A percentile compares a stretch with the other conserved stretches of the same genome.
phyloP scores from a whole-genome alignment of 2,797 vertebrate species.

The Eutrigla gurnardus region DNA sequence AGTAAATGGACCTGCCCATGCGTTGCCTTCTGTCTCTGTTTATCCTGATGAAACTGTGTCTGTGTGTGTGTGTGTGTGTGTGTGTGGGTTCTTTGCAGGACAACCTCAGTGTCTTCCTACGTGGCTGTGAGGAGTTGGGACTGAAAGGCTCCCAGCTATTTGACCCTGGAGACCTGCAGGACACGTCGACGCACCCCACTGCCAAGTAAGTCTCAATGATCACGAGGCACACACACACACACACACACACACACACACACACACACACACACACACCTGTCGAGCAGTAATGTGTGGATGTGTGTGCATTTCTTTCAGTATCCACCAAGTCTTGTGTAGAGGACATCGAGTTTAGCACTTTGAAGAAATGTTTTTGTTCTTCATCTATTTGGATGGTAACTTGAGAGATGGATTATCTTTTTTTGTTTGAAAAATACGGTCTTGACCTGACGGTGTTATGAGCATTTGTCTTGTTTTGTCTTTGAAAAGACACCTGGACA shows the following conservation, averaged over 20 bases:
- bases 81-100: constrained; percentile 85
- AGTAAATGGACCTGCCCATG: constrained; percentile 17
- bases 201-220: constrained; percentile 86
- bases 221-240: too few relatives aligned
- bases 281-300: not conserved
- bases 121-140: constrained; percentile 95
- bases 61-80: constrained; percentile 9
- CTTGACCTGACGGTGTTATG: not conserved
- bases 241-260: too few relatives aligned
- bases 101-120: constrained; percentile 94
- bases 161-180: constrained; percentile 96
- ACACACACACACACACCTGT: not conserved
- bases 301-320: not conserved
- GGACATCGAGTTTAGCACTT: not conserved
- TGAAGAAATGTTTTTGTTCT: not conserved
- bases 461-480: not conserved
- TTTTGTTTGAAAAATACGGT: not conserved
- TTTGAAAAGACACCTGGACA: not conserved
- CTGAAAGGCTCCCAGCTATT: constrained; percentile 98
- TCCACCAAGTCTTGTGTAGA: not conserved
- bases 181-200: constrained; percentile 86
- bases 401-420: not conserved
- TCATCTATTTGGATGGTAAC: not conserved
- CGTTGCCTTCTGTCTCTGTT: constrained; percentile 15
- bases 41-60: constrained; percentile 14